Evolutionary conservation across 37 sponge, comb jelly and placozoan genomes (phyloP).

Genomic region (Tethya wilhelma): DNA sequence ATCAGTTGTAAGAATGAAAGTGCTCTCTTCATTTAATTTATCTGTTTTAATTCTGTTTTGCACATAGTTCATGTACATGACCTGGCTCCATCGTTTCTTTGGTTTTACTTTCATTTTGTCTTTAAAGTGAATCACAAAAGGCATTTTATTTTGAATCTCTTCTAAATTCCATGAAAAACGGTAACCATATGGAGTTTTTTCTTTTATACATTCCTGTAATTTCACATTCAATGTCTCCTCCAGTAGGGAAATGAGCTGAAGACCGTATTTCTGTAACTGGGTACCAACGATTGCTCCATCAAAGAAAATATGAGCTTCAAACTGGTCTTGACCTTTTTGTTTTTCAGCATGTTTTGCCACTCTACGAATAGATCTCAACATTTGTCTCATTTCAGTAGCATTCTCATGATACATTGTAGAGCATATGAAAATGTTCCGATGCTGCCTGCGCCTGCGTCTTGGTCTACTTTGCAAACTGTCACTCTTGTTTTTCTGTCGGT

Average conservation of each 20-base stretch:
- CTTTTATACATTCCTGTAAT: slow-evolving; percentile 19
- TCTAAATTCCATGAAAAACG: slow-evolving; percentile 54
- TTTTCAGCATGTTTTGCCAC: too few species aligned
- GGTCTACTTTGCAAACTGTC: background rate
- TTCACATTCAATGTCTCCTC: slow-evolving; percentile 57
- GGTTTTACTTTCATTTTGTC: slow-evolving; percentile 70
- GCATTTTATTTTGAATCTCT: slow-evolving; percentile 23
- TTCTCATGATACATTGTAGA: slow-evolving; percentile 87
- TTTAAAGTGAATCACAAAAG: slow-evolving; percentile 77
- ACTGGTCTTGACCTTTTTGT: slow-evolving; percentile 5
- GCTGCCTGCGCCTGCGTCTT: background rate
- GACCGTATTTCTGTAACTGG: slow-evolving; percentile 59
- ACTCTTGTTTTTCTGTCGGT: slow-evolving; percentile 24
- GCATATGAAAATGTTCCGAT: slow-evolving; percentile 70
- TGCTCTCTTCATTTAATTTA: slow-evolving; percentile 40
- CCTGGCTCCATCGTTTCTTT: slow-evolving; percentile 91
- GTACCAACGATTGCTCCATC: slow-evolving; percentile 71
- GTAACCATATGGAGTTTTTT: slow-evolving; percentile 80
- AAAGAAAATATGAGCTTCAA: slow-evolving; percentile 86
- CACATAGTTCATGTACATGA: slow-evolving; percentile 94
- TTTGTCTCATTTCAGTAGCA: slow-evolving; percentile 69
- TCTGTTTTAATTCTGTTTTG: slow-evolving; percentile 48
- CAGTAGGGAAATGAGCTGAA: slow-evolving; percentile 72
- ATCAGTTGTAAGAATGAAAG: slow-evolving; percentile 91
- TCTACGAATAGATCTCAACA: slow-evolving; percentile 66